phyloP scores from a whole-genome alignment of 2,797 vertebrate species.

The Spinus pinus region DNA sequence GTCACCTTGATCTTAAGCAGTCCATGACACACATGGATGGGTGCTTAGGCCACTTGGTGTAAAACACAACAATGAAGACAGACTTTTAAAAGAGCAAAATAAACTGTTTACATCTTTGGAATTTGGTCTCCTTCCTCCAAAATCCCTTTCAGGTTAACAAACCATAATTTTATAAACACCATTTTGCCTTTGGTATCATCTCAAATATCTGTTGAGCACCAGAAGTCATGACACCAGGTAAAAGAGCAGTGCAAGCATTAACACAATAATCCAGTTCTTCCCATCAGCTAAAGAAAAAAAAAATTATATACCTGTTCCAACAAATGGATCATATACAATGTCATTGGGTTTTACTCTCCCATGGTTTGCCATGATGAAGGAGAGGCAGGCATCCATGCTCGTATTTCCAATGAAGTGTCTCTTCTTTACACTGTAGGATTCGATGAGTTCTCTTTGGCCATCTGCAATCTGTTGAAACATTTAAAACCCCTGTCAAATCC shows the following conservation, averaged over 20 bases:
- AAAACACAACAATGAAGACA: not conserved
- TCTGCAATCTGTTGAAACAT: slow-evolving; percentile 86
- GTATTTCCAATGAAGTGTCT: slow-evolving; percentile 98
- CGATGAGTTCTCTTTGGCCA: slow-evolving; percentile 94
- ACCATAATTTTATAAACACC: not conserved
- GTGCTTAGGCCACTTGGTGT: not conserved
- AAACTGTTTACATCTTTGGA: not conserved
- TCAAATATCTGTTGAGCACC: not conserved
- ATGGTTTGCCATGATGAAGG: slow-evolving; percentile 97
- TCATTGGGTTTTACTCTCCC: slow-evolving; percentile 90
- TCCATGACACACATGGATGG: accelerated
- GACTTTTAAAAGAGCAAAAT: not conserved
- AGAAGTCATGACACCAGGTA: not conserved
- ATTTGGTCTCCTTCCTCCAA: not conserved
- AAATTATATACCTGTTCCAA: slow-evolving; percentile 88
- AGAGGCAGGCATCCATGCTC: slow-evolving; percentile 96
- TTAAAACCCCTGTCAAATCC: not conserved
- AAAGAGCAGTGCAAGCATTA: not conserved
- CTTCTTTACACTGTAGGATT: slow-evolving; percentile 96
- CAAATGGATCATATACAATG: slow-evolving; percentile 95
- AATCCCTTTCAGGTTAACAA: not conserved
- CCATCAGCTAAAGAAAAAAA: not conserved
- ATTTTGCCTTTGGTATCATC: not conserved
- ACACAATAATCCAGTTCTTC: not conserved
- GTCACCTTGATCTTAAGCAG: not conserved